Base-by-base conservation (phyloP, 2,113 vertebrate genomes). In the Brevimyrus niger region DNA sequence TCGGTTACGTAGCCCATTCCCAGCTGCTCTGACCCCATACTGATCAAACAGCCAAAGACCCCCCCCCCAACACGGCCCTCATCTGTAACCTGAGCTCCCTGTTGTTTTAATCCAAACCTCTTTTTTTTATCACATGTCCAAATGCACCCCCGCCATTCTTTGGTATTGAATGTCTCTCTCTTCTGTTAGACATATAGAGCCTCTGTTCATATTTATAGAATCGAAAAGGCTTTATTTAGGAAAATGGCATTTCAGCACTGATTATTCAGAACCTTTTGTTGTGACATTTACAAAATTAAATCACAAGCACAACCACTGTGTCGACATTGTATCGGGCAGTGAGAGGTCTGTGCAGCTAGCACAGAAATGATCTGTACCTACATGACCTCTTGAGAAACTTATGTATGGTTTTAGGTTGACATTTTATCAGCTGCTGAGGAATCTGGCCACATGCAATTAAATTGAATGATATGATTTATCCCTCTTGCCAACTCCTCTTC, bases 1-100 rank as follows among this genome's bases (percentile, higher is more conserved):
- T 27, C 23, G 15, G 4, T 50, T 51, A 87, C 38, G 17, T 35
- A 19, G 10, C n/a, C 55, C 46, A 23, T 55, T 69, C 53, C 38
- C 89, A 89, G 55, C 84, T 87, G 84, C 86, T 47, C 89, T 50
- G 6, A 89, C 19, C 84, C 10, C 31, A 15, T 58, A 9, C n/a
- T n/a, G 23, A 69, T 11, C 35, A 23, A 87, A 17, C 55, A 73
- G n/a, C 38, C 35, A 46, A 19, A 53, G 6, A 23, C 21, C 23
- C n/a, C 61, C 69, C 80, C 13, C 17, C 35, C 80, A 5, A 44
- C 23, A 51, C n/a, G 27, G 42, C 44, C 80, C 38, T 46, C 88
- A 89, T 65, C 42, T 69, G 82, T 86, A 86, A 85, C 27, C 50
- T 23, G 55, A 86, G 11, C 50, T 3, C 46, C 13, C 58, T 69